Evolutionary conservation across 2,797 vertebrate species (phyloP).

Genomic region (Liasis olivaceus): DNA sequence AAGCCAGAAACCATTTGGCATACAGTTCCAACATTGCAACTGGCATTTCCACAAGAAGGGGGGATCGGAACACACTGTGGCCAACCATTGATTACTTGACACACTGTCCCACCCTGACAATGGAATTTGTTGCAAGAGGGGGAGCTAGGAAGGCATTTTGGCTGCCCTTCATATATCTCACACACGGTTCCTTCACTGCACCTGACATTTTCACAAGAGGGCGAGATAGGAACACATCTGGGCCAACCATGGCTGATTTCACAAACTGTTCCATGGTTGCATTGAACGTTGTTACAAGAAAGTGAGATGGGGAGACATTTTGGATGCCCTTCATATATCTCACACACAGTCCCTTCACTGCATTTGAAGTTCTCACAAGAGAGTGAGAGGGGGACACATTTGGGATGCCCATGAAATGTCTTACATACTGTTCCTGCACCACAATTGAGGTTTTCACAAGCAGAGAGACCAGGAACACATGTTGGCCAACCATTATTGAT

Average conservation of each 20-base stretch:
- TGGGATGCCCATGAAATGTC: neutral
- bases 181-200: neutral
- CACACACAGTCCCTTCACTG: neutral
- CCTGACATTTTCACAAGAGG: neutral
- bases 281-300: neutral
- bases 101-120: neutral
- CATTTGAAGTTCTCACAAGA: neutral
- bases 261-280: neutral
- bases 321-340: neutral
- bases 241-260: neutral
- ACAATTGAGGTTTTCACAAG: slow-evolving; percentile 9
- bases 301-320: neutral
- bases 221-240: neutral
- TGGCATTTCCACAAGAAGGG: neutral
- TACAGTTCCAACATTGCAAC: neutral
- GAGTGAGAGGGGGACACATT: neutral
- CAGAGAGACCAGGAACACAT: neutral
- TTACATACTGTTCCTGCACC: neutral
- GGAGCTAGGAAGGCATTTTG: neutral
- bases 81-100: neutral
- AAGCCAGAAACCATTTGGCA: slow-evolving; percentile 1
- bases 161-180: neutral
- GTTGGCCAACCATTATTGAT: neutral
- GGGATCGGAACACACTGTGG: neutral
- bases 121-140: neutral